Conservation (phyloP, 2,797 vertebrate genomes). For the Argya squamiceps region DNA sequence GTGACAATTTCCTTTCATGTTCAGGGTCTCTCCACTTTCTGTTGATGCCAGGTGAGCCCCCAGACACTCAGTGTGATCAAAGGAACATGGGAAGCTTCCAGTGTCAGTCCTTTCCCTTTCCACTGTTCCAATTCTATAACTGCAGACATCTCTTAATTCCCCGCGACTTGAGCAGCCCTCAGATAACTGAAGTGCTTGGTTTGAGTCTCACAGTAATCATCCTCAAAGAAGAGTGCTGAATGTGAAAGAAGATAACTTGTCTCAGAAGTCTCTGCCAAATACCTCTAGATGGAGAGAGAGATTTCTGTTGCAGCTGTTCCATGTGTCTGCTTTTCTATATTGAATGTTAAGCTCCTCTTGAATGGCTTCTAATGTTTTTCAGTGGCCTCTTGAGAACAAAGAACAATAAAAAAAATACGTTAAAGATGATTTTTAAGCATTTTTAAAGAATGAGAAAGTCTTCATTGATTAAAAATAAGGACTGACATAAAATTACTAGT, state of each 20-base stretch:
- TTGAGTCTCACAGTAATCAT: not conserved
- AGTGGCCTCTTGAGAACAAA: not conserved
- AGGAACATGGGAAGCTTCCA: not conserved
- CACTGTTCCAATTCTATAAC: not conserved
- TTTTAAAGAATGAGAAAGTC: not conserved
- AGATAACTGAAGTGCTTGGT: not conserved
- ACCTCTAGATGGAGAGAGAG: not conserved
- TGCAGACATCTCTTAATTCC: not conserved
- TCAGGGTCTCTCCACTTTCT: not conserved
- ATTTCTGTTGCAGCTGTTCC: not conserved
- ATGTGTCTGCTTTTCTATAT: not conserved
- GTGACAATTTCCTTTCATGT: not conserved
- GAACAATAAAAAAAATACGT: not conserved
- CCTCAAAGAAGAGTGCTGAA: not conserved
- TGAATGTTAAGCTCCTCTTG: not conserved
- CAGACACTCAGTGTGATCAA: not conserved
- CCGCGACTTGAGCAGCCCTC: not conserved
- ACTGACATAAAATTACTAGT: not conserved
- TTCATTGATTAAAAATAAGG: not conserved
- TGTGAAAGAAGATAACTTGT: not conserved
- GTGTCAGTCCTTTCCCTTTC: not conserved
- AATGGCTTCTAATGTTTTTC: not conserved
- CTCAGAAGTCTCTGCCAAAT: not conserved
- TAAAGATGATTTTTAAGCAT: not conserved
- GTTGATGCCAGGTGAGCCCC: not conserved